These are phyloP conservation scores for Pteromalus puparum DNA, from an alignment of 1,140 invertebrate genomes.

Conservation along the genomic window DNA sequence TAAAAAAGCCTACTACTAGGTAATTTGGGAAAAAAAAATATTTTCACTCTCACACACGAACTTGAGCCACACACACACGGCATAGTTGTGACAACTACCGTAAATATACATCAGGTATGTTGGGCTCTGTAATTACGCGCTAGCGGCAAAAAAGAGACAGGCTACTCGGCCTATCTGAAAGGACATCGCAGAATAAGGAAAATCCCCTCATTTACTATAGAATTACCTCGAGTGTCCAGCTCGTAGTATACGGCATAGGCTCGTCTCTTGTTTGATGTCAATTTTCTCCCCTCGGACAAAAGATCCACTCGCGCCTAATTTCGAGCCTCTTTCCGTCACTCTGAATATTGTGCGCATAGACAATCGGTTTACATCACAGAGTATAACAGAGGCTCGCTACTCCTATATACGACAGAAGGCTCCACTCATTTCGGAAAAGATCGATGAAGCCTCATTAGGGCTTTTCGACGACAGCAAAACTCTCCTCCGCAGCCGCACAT, in stretches of 20 bases:
- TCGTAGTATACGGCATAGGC: neutral
- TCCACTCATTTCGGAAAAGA: slow-evolving; percentile 24
- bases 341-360: too few species aligned
- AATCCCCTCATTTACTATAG: slow-evolving; percentile 8
- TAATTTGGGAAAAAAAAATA: neutral
- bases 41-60: neutral
- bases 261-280: neutral
- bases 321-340: too few species aligned
- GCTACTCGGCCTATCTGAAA: neutral
- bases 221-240: neutral
- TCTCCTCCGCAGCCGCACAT: neutral
- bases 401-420: too few species aligned
- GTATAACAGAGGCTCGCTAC: too few species aligned
- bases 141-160: neutral
- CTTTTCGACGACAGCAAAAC: neutral
- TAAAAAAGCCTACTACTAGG: neutral
- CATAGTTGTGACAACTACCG: neutral
- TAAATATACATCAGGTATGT: neutral
- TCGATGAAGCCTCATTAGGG: slow-evolving; percentile 48
- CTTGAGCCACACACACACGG: too few species aligned
- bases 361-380: too few species aligned
- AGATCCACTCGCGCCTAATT: neutral
- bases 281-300: neutral
- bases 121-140: slow-evolving; percentile 21
- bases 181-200: slow-evolving; percentile 5